Percentiles rank a stretch among this genome's conserved stretches.
Evolutionary conservation across 2,888 invertebrate genomes (phyloP).

Genomic region (Hirudinaria manillensis): DNA sequence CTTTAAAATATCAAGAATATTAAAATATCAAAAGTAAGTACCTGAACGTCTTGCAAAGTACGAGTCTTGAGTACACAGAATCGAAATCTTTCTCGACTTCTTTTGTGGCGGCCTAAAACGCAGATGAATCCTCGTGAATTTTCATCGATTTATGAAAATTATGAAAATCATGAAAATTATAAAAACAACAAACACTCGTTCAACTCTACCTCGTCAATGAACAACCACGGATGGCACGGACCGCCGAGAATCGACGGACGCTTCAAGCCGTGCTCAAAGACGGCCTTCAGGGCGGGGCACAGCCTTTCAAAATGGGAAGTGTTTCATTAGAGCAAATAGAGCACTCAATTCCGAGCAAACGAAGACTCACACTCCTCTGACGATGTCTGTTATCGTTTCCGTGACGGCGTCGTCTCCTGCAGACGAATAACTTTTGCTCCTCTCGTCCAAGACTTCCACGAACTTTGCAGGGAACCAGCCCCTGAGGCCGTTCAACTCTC

Average conservation of each 20-base stretch:
- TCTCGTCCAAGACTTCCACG: slow-evolving; percentile 86
- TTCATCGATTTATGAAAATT: too few relatives aligned
- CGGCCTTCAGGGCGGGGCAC: slow-evolving; percentile 85
- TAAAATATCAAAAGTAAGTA: slow-evolving; percentile 34
- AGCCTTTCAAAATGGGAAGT: slow-evolving; percentile 55
- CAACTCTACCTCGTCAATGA: slow-evolving; percentile 74
- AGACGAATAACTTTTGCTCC: slow-evolving; percentile 66
- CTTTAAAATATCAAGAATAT: slow-evolving; percentile 8
- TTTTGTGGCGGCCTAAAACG: slow-evolving; percentile 69
- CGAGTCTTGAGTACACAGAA: slow-evolving; percentile 91
- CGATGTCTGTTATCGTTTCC: slow-evolving; percentile 91
- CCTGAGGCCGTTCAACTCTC: slow-evolving; percentile 82
- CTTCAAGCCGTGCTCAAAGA: slow-evolving; percentile 89
- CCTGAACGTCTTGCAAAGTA: slow-evolving; percentile 93
- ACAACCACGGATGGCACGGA: slow-evolving; percentile 95
- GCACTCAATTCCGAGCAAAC: background rate
- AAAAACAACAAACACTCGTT: background rate
- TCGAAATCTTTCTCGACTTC: slow-evolving; percentile 97
- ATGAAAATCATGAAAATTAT: background rate
- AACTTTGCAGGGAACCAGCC: slow-evolving; percentile 97
- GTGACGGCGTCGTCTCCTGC: slow-evolving; percentile 91
- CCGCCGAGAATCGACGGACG: slow-evolving; percentile 79
- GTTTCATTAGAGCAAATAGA: background rate
- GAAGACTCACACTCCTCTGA: slow-evolving; percentile 67
- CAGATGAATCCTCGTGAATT: background rate